phyloP scores from a whole-genome alignment of 2,113 vertebrate genomes.

The Redunca redunca region DNA sequence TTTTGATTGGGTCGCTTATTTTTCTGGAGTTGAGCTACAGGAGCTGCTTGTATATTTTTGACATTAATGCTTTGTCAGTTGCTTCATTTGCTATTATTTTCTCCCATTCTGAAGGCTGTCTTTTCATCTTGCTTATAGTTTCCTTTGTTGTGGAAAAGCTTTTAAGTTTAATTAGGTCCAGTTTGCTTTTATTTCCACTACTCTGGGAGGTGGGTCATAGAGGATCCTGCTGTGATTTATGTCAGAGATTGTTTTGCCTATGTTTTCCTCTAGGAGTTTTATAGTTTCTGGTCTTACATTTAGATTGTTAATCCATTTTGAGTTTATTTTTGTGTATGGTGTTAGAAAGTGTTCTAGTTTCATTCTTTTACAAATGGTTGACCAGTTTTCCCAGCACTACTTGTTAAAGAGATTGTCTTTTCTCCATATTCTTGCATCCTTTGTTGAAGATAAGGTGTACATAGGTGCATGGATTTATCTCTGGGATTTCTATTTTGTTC shows the following conservation, averaged over 20 bases:
- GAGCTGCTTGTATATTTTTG: not conserved
- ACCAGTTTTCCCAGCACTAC: not conserved
- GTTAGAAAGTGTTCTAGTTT: not conserved
- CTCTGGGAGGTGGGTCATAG: not conserved
- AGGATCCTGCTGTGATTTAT: not conserved
- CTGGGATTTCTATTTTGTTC: not conserved
- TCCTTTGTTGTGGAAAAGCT: not conserved
- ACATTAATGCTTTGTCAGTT: not conserved
- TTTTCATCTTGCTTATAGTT: not conserved
- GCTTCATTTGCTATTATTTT: not conserved
- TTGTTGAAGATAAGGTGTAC: not conserved
- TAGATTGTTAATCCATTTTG: not conserved
- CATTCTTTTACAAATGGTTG: not conserved
- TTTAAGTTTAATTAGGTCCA: not conserved
- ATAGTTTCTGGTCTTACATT: not conserved
- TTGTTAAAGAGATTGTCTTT: not conserved
- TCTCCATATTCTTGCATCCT: not conserved
- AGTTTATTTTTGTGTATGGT: not conserved
- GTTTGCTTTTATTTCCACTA: not conserved
- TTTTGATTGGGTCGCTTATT: not conserved
- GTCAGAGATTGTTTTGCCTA: not conserved
- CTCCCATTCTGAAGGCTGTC: not conserved
- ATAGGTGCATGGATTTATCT: not conserved
- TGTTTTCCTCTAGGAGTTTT: not conserved
- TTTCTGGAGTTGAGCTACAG: not conserved